Evolutionary conservation across 2,113 vertebrate genomes (phyloP), one percentile per base, ranked within the genome.

Genomic region (Labrus mixtus): DNA sequence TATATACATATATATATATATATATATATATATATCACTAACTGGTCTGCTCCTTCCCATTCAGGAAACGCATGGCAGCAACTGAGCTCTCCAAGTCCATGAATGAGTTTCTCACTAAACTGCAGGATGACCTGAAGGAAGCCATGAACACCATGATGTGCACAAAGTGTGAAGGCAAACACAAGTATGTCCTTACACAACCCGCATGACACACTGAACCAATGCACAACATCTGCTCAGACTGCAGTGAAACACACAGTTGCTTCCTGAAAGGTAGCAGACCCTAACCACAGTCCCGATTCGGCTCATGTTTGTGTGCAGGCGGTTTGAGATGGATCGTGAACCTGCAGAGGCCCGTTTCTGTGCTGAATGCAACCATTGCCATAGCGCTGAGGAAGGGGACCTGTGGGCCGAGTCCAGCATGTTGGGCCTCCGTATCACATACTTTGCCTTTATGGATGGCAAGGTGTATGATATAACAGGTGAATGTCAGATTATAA

Each of bases 91-190:
- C 95, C 6, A 94, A 95, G 66, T 97, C 97, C 10, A 95, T 98
- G 95, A 96, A 96, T 0, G 96, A 97, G 77, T 97, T 99, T 87
- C 94, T 98, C 68, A 95, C 93, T 56, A 96, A 96, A 77, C 95
- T 99, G 82, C 97, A 98, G 91, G 97, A 97, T n/a, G 96, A 98
- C 76, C 93, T 99, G 83, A 96, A 95, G 66, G 97, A 98, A 72
- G 97, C 96, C 89, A 97, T 98, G 96, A 98, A 98, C 92, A 98
- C 96, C 61, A 98, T 99, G 97, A 96, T 96, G 95, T 98, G 97
- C 83, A 98, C 95, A 79, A 96, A 95, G 78, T 98, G 97, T 91
- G 96, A 97, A 90, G 97, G 97, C 73, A 98, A 97, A 90, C 97
- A 98, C 93, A 97, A 93, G 97, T 98, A 93, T 12, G 92, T 91